Conservation (phyloP, 1,140 invertebrate species). For the Drosophila eugracilis region DNA sequence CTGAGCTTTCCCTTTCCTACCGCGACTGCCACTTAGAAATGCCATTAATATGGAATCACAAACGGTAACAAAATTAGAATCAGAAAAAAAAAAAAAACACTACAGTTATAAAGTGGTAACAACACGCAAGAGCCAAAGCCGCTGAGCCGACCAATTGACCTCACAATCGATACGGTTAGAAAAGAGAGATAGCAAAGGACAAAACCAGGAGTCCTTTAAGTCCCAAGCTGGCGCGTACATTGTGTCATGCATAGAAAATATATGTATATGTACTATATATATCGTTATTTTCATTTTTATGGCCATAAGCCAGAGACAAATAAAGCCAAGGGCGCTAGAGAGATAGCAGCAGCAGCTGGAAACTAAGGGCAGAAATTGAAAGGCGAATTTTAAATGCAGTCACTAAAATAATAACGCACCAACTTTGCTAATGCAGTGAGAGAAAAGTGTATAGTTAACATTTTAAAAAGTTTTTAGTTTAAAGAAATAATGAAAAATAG, state of each 20-base stretch:
- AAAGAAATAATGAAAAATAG: too few relatives aligned
- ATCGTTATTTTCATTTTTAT: slow-evolving; percentile 54
- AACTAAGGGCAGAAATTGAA: not conserved
- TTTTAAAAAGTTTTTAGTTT: too few relatives aligned
- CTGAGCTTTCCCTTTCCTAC: not conserved
- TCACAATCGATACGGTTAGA: slow-evolving; percentile 20
- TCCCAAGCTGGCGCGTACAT: not conserved
- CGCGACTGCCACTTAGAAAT: slow-evolving; percentile 16
- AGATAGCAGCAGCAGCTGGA: not conserved
- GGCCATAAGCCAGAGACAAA: slow-evolving; percentile 46
- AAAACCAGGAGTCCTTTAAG: not conserved
- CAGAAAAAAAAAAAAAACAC: too few relatives aligned
- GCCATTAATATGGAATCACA: slow-evolving; percentile 32
- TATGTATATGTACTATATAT: slow-evolving; percentile 21
- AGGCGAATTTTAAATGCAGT: slow-evolving; percentile 5
- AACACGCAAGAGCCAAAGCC: slow-evolving; percentile 5
- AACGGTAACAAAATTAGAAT: too few relatives aligned
- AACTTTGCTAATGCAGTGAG: too few relatives aligned
- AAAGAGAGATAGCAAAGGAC: not conserved
- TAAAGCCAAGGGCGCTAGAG: slow-evolving; percentile 11
- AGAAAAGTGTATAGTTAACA: too few relatives aligned
- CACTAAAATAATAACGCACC: not conserved
- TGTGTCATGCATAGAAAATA: slow-evolving; percentile 24
- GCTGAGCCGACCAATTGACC: slow-evolving; percentile 8
- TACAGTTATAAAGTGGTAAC: slow-evolving; percentile 6